phyloP scores from a whole-genome alignment of 2,797 vertebrate genomes.

The Argyrosomus regius region DNA sequence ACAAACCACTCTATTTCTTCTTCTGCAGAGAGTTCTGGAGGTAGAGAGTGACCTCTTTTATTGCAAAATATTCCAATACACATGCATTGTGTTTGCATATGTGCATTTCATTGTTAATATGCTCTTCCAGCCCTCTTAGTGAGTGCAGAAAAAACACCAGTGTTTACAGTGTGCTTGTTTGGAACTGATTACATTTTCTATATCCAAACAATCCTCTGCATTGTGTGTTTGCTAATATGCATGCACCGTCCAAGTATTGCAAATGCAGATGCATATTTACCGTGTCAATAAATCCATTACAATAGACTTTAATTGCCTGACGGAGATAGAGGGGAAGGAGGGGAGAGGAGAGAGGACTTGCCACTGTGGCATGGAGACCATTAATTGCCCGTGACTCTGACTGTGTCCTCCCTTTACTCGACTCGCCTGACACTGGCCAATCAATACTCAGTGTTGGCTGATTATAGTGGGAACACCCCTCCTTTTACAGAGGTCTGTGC shows the following conservation, averaged over 20 bases:
- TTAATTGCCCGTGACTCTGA: conserved; percentile 76
- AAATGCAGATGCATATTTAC: conserved; percentile 74
- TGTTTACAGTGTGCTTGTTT: conserved; percentile 49
- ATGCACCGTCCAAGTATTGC: conserved; percentile 42
- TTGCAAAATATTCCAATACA: conserved; percentile 10
- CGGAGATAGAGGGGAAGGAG: conserved; percentile 32
- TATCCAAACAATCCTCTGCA: conserved; percentile 59
- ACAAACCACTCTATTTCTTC: background rate
- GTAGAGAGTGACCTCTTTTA: background rate
- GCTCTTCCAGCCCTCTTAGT: conserved; percentile 16
- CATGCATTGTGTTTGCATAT: conserved; percentile 23
- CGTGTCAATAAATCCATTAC: conserved; percentile 72
- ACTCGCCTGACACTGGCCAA: conserved; percentile 62
- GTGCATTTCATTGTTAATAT: conserved; percentile 35
- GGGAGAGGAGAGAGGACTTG: conserved; percentile 33
- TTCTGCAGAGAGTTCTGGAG: background rate
- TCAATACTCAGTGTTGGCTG: conserved; percentile 73
- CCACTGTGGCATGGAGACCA: conserved; percentile 52
- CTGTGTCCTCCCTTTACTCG: conserved; percentile 66
- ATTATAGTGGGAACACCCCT: conserved; percentile 67
- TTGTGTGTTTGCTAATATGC: conserved; percentile 63
- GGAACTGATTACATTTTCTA: conserved; percentile 62
- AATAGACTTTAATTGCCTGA: conserved; percentile 73
- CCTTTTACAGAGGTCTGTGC: conserved; percentile 63
- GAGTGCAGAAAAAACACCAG: conserved; percentile 27